Conservation (phyloP, 2,113 vertebrate genomes). For the Archilochus colubris region DNA sequence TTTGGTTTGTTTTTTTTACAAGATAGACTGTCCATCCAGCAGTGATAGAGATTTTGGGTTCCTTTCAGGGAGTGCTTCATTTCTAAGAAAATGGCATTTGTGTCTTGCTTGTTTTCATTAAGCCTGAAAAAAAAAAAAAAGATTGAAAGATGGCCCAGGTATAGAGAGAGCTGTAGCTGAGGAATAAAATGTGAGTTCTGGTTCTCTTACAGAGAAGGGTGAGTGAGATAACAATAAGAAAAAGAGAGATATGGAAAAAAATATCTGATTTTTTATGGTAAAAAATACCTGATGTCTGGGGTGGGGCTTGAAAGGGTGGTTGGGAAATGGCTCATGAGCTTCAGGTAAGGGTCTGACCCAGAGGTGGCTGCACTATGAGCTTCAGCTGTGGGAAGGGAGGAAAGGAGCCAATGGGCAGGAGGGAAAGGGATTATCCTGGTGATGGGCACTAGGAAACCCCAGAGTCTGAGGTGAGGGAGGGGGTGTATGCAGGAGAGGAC, state of each 20-base stretch:
- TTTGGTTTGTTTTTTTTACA: not conserved
- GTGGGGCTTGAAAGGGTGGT: not conserved
- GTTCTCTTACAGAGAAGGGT: not conserved
- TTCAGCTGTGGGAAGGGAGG: not conserved
- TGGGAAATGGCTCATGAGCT: not conserved
- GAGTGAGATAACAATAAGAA: not conserved
- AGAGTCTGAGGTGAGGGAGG: not conserved
- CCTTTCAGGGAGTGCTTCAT: not conserved
- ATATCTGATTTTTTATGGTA: too few relatives aligned
- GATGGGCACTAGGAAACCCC: not conserved
- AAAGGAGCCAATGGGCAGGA: not conserved
- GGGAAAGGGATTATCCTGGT: not conserved
- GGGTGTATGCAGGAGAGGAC: not conserved
- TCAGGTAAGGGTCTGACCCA: not conserved
- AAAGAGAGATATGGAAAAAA: not conserved
- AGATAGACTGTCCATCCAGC: rapidly evolving
- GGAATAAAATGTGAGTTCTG: not conserved
- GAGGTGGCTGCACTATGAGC: not conserved
- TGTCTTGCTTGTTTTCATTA: not conserved
- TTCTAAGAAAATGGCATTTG: not conserved
- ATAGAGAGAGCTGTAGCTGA: not conserved
- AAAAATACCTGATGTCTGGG: too few relatives aligned
- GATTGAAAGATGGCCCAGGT: not conserved
- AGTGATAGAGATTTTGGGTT: not conserved
- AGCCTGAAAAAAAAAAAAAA: not conserved